Evolutionary conservation across 1,140 invertebrate genomes (phyloP).

Genomic region (Belonocnema kinseyi): DNA sequence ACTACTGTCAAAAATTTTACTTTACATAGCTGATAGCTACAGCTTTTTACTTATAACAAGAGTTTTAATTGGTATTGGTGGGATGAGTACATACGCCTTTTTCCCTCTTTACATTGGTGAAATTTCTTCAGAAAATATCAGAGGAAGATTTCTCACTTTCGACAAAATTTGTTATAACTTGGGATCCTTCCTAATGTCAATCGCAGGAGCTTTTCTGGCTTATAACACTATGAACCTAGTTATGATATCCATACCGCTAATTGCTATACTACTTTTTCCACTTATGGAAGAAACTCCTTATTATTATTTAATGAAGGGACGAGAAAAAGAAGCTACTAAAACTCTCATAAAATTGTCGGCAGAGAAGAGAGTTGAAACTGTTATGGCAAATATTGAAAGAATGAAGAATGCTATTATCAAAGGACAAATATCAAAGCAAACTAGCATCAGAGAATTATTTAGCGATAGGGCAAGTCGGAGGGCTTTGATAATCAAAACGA

Average conservation of each 20-base stretch:
- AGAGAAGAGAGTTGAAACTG: conserved; percentile 41
- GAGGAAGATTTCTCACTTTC: conserved; percentile 76
- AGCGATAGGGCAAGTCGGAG: conserved; percentile 73
- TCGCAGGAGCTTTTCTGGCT: conserved; percentile 75
- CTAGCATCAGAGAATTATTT: conserved; percentile 70
- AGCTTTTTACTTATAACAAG: conserved; percentile 59
- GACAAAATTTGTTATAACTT: conserved; percentile 76
- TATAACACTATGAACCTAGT: conserved; percentile 72
- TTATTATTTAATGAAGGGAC: too few relatives aligned
- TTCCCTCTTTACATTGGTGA: conserved; percentile 62
- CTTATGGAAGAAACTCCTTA: too few relatives aligned
- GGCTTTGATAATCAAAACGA: too few relatives aligned
- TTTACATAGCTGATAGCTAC: conserved; percentile 57
- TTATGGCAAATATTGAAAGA: conserved; percentile 78
- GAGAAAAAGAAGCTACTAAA: too few relatives aligned
- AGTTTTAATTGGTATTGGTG: conserved; percentile 72
- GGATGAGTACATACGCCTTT: conserved; percentile 46
- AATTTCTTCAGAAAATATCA: conserved; percentile 72
- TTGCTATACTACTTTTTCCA: too few relatives aligned
- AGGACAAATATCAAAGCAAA: conserved; percentile 63
- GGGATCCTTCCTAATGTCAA: conserved; percentile 75
- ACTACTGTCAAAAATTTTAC: conserved; percentile 61
- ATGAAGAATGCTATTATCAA: conserved; percentile 78
- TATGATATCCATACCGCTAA: too few relatives aligned
- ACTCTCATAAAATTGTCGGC: too few relatives aligned